Base-by-base conservation (phyloP, 1,140 invertebrate genomes). In the Sipha flava region DNA sequence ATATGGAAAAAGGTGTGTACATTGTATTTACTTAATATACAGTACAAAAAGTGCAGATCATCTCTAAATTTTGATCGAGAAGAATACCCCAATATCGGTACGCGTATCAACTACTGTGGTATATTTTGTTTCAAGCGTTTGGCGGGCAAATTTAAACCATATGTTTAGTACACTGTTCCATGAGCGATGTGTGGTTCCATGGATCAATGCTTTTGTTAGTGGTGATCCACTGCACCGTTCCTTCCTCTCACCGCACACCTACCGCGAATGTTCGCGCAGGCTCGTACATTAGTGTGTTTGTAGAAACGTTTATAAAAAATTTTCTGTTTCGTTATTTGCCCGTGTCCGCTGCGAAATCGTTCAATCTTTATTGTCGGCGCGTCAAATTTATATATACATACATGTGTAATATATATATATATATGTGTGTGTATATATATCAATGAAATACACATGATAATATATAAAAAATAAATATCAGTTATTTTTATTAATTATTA, bases 131-230 rank as follows among this genome's bases (percentile, higher is more conserved):
- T 52, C 49, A 23, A 70, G 1, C 43, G 26, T 45, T 70, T 70
- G 66, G 66, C 43, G 43, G 26, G 66, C 23, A 3, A 3, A 16
- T 45, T 68, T 9, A 6, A 54, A 40, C n/a, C 73, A 59, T 77
- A 59, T 77, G 70, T 54, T 52, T 18, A 21, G 21, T 14, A 12
- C 10, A 59, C 14, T 59, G 12, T 77, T 77, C 73, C 73, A 77
- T 77, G 73, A 77, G 16, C 21, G 52, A 16, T 29, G 31, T 1
- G 29, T 9, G n/a, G n/a, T 77, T 77, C 73, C 73, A 77, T 77
- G 73, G 52, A 29, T 45, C 66, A 59, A 77, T 43, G 37, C 21
- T 77, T 59, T 57, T 77, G 73, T 77, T 77, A 52, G 34, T 59
- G 73, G 34, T 59, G 49, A 40, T 12, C 18, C 47, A 34, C 70